Evolutionary conservation across 2,888 invertebrate genomes (phyloP).

Genomic region (Tetramorium bicarinatum): DNA sequence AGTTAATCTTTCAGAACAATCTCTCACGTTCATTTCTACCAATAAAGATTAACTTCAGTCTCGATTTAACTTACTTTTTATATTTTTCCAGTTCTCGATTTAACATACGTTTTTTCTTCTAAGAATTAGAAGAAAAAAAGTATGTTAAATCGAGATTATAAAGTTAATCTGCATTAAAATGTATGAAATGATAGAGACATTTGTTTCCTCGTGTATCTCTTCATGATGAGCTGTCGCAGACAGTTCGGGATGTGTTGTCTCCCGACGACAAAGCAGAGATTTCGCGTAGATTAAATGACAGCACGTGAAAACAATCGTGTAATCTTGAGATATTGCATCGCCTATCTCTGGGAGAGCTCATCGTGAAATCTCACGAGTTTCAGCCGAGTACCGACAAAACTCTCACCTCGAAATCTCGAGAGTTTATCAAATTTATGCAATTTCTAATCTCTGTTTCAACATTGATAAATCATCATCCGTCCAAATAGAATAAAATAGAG

Average conservation of each 20-base stretch:
- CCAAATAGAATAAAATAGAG: neutral
- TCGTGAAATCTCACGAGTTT: neutral
- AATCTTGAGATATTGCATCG: neutral
- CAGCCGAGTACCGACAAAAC: neutral
- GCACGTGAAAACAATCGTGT: neutral
- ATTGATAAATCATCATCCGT: neutral
- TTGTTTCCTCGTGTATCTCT: neutral
- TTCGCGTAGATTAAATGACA: constrained; percentile 1
- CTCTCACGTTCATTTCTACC: no score
- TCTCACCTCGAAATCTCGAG: neutral
- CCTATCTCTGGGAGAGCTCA: neutral
- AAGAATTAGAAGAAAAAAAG: no score
- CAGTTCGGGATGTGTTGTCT: neutral
- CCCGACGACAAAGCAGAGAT: constrained; percentile 1
- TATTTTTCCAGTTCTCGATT: no score
- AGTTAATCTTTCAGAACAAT: no score
- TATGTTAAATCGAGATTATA: no score
- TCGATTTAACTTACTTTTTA: no score
- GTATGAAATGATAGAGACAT: neutral
- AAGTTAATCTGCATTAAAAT: no score
- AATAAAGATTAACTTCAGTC: no score
- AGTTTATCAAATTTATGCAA: neutral
- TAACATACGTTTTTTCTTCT: no score
- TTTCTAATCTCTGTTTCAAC: neutral
- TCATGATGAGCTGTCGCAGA: neutral